Evolutionary conservation across 1,140 invertebrate genomes (phyloP).

Genomic region (Orius insidiosus): DNA sequence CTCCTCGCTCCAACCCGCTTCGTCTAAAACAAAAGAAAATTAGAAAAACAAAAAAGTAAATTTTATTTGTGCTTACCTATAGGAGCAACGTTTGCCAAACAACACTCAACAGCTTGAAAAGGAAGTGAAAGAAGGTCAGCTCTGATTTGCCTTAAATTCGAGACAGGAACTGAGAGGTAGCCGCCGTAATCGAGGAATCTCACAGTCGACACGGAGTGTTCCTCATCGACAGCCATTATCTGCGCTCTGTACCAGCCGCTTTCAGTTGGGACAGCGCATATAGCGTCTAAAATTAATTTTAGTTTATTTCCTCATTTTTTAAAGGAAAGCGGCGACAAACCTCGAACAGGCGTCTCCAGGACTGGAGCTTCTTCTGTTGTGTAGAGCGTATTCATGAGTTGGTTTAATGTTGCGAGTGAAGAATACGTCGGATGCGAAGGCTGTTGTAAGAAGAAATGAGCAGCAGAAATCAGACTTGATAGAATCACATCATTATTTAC

Average conservation of each 20-base stretch:
- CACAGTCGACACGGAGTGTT: constrained; percentile 53
- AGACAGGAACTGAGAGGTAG: constrained; percentile 56
- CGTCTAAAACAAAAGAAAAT: constrained; percentile 20
- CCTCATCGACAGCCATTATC: constrained; percentile 51
- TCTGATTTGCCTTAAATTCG: constrained; percentile 67
- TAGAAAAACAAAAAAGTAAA: constrained; percentile 8
- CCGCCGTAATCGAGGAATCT: constrained; percentile 90
- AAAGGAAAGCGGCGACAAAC: constrained; percentile 27
- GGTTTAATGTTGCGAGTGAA: constrained; percentile 55
- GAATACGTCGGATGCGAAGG: constrained; percentile 83
- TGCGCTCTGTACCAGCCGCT: constrained; percentile 79
- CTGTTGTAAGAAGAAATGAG: constrained; percentile 83
- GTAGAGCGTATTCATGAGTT: constrained; percentile 51
- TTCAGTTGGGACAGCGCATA: constrained; percentile 69
- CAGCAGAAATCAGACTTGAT: constrained; percentile 63
- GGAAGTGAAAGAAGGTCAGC: constrained; percentile 82
- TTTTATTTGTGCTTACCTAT: constrained; percentile 35
- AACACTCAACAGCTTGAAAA: constrained; percentile 90
- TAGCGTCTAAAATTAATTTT: constrained; percentile 47
- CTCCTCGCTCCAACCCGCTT: constrained; percentile 49
- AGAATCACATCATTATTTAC: constrained; percentile 86
- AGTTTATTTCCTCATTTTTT: no score
- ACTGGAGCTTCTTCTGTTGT: constrained; percentile 40
- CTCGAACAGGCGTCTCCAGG: constrained; percentile 40
- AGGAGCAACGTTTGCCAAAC: constrained; percentile 73